Base-by-base conservation (phyloP, 2,888 invertebrate genomes). In the Phengaris alcon region DNA sequence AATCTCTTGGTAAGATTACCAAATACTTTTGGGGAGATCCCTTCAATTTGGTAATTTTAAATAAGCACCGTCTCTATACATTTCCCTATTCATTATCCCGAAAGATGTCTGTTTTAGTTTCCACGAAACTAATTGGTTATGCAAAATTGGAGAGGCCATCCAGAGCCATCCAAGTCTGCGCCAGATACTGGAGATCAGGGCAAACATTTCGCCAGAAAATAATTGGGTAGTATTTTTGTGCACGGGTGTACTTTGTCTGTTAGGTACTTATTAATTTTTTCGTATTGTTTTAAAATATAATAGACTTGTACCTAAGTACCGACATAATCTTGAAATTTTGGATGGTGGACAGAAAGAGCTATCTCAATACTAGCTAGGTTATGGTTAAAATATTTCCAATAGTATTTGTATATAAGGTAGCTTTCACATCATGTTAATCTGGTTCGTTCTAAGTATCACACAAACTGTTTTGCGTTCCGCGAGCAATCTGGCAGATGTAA, bases 81-180 rank as follows among this genome's bases (percentile, higher is more conserved):
- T 78, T 51, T 78, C 77, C 46, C 55, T 76, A 75, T n/a, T 73
- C 72, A 54, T 72, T 75, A 80, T 77, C 78, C 76, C 51, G 81
- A 82, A 84, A 84, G 82, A 84, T 79, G 85, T 86, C 86, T 87
- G 88, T 86, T 91, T 87, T 87, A 88, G 89, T 91, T 90, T 86
- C 88, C 83, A 81, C 83, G 84, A 85, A 89, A 88, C 90, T 91
- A 93, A 93, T 93, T 93, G 91, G 91, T 87, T 91, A 93, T 92
- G 91, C 93, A 88, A 88, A 89, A 90, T 87, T 91, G 83, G 84
- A 93, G 93, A 86, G 88, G 88, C 87, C 84, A 88, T 91, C 89
- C 91, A 90, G 86, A 88, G 88, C 87, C 84, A 88, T 91, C 89
- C 91, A 90, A 88, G 91, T 92, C 92, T 80, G 80, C 78, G 79